These are phyloP conservation scores for Plagodis dolabraria DNA, from an alignment of 2,888 invertebrate species.

Conservation along the genomic window DNA sequence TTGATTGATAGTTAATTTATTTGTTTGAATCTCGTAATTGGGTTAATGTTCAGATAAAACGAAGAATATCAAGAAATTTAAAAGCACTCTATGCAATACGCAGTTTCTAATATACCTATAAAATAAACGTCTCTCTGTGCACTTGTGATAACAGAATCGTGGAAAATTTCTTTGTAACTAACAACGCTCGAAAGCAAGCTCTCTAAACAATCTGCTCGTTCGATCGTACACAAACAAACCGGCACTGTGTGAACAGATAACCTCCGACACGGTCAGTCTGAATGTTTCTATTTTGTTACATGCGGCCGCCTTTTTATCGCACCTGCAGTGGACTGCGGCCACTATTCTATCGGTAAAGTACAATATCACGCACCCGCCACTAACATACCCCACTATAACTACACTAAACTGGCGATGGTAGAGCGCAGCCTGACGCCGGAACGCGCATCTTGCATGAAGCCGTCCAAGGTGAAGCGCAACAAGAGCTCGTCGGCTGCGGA, in stretches of 20 bases:
- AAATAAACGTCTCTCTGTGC: constrained; percentile 22
- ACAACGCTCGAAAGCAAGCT: constrained; percentile 29
- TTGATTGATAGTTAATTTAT: constrained; percentile 29
- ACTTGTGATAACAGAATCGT: constrained; percentile 37
- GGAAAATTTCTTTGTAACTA: constrained; percentile 34
- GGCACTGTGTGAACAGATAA: constrained; percentile 20
- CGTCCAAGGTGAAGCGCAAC: constrained; percentile 76
- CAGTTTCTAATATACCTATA: constrained; percentile 17
- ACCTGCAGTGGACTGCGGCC: constrained; percentile 87
- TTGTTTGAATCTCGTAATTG: constrained; percentile 34
- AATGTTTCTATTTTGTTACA: constrained; percentile 84
- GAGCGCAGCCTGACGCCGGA: constrained; percentile 72
- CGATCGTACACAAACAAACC: constrained; percentile 21
- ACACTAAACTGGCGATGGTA: constrained; percentile 67
- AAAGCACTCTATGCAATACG: constrained; percentile 28
- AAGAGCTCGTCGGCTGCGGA: constrained; percentile 81
- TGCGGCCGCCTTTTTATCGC: constrained; percentile 85
- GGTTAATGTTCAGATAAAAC: constrained; percentile 40
- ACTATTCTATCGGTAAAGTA: constrained; percentile 88
- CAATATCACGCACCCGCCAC: constrained; percentile 87
- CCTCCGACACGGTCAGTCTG: constrained; percentile 58
- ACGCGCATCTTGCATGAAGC: constrained; percentile 12
- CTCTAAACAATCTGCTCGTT: constrained; percentile 17
- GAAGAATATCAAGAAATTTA: constrained; percentile 30
- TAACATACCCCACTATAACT: constrained; percentile 78